Conservation (phyloP, 2,888 invertebrate genomes). For the Resseliella maxima region DNA sequence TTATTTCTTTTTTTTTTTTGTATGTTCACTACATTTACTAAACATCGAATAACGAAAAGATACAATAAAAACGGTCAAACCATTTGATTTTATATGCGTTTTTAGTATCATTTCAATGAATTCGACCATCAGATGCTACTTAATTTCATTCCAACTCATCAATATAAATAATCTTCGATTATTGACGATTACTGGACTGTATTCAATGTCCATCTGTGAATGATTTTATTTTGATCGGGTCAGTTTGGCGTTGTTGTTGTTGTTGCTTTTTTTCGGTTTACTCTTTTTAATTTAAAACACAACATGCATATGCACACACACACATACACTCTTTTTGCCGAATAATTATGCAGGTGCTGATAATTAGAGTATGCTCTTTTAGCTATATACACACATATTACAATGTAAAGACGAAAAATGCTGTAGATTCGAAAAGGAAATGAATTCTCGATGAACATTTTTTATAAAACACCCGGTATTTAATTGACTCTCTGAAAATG, state of each 20-base stretch:
- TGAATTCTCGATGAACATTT: not conserved
- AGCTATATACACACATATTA: not conserved
- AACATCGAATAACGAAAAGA: not conserved
- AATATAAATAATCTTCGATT: constrained; percentile 16
- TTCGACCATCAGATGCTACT: constrained; percentile 2
- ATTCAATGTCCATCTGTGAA: constrained; percentile 17
- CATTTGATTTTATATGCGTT: not conserved
- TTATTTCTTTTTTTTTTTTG: not conserved
- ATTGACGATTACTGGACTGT: constrained; percentile 16
- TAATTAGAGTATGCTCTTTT: not conserved
- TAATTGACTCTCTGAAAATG: constrained; percentile 4
- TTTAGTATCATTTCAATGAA: not conserved
- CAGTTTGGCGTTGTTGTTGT: too few species aligned
- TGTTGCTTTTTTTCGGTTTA: too few species aligned
- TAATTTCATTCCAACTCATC: not conserved
- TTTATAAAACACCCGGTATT: constrained; percentile 12
- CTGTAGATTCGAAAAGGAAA: not conserved
- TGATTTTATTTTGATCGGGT: not conserved
- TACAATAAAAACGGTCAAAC: not conserved
- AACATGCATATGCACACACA: not conserved
- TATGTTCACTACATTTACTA: too few species aligned
- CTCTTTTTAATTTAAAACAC: not conserved
- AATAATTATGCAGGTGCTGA: constrained; percentile 24
- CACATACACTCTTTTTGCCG: not conserved
- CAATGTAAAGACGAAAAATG: not conserved